Evolutionary conservation across 2,888 invertebrate species (phyloP).

Genomic region (Rutpela maculata): DNA sequence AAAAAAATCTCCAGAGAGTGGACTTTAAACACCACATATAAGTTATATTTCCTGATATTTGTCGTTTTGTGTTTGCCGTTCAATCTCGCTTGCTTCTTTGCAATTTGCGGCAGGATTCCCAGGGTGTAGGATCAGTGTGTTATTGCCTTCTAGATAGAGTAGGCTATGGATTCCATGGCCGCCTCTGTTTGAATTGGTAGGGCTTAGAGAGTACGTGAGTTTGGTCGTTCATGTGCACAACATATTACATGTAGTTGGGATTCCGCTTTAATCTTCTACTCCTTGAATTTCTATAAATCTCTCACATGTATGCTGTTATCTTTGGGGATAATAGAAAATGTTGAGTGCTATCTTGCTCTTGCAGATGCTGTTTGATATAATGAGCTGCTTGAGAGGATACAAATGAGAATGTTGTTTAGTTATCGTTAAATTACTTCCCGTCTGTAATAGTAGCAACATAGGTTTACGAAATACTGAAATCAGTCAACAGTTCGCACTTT

Average conservation of each 20-base stretch:
- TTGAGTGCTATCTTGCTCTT: slow-evolving; percentile 14
- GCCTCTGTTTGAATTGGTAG: slow-evolving; percentile 53
- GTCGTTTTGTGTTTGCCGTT: slow-evolving; percentile 58
- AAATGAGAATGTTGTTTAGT: slow-evolving; percentile 26
- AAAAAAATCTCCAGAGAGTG: slow-evolving; percentile 49
- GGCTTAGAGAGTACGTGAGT: slow-evolving; percentile 55
- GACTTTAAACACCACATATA: slow-evolving; percentile 58
- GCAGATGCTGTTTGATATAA: slow-evolving; percentile 31
- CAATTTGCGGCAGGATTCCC: slow-evolving; percentile 57
- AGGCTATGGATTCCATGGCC: slow-evolving; percentile 42
- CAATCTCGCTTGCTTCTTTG: slow-evolving; percentile 56
- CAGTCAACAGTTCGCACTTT: not conserved
- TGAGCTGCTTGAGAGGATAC: slow-evolving; percentile 5
- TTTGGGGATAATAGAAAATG: slow-evolving; percentile 39
- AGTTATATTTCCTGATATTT: slow-evolving; percentile 56
- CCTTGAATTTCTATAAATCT: slow-evolving; percentile 41
- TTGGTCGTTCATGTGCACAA: slow-evolving; percentile 54
- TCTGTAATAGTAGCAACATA: not conserved
- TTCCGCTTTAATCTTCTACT: slow-evolving; percentile 39
- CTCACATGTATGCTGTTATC: slow-evolving; percentile 37
- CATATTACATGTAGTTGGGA: slow-evolving; percentile 45
- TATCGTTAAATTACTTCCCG: slow-evolving; percentile 4
- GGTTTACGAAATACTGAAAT: not conserved
- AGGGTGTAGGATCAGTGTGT: slow-evolving; percentile 54
- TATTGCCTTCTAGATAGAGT: slow-evolving; percentile 46